These are phyloP conservation scores for Macropus fuliginosus DNA, from an alignment of 2,797 vertebrate genomes.

Conservation along the genomic window DNA sequence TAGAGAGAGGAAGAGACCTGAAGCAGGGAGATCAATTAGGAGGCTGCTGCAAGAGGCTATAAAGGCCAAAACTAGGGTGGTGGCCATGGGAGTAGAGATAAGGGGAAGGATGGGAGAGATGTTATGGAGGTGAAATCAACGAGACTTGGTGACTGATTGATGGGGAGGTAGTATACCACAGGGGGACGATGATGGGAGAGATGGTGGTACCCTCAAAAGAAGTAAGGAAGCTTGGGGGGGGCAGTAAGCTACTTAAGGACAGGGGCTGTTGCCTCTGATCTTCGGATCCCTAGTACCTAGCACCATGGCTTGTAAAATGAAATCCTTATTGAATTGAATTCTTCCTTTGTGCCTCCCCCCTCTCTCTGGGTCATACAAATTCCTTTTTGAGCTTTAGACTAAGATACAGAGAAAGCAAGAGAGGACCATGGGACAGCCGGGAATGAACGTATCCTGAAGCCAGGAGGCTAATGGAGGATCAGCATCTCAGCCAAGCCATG, in stretches of 20 bases:
- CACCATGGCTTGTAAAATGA: neutral
- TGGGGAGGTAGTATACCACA: neutral
- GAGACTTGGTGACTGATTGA: neutral
- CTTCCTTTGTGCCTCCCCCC: constrained; percentile 19
- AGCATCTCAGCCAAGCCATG: constrained; percentile 33
- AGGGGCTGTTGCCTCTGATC: neutral
- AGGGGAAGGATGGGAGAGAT: neutral
- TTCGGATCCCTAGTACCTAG: neutral
- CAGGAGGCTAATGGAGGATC: constrained; percentile 53
- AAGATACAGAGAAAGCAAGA: neutral
- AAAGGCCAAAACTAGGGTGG: too few relatives aligned
- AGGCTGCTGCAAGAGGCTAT: neutral
- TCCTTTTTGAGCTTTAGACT: constrained; percentile 31
- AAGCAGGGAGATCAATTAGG: neutral
- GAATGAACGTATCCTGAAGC: neutral
- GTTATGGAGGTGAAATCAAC: neutral
- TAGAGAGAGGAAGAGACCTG: neutral
- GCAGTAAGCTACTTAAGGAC: neutral
- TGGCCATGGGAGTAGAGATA: neutral
- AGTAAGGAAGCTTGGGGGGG: neutral
- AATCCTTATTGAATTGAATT: neutral
- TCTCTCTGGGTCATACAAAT: constrained; percentile 15
- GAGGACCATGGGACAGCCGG: constrained; percentile 13
- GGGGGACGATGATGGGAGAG: neutral
- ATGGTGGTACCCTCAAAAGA: constrained; percentile 5